phyloP scores from a whole-genome alignment of 2,888 invertebrate species.

The Neoascia interrupta region DNA sequence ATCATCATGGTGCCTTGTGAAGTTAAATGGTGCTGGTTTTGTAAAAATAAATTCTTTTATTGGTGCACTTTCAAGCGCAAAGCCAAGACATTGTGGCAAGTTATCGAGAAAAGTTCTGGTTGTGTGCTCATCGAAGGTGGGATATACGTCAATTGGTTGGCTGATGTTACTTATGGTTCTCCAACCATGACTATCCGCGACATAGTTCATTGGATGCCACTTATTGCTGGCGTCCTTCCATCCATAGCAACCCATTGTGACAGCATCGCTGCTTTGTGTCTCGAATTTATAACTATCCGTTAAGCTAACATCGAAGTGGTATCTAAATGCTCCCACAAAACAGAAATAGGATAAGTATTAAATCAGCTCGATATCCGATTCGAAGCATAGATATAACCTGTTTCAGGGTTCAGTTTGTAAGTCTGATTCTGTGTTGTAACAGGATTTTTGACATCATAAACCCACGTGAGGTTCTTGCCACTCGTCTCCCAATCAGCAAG shows the following conservation, averaged over 20 bases:
- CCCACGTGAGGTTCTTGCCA: constrained; percentile 18
- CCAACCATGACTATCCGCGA: constrained; percentile 37
- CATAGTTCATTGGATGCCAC: constrained; percentile 33
- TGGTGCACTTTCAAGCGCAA: constrained; percentile 9
- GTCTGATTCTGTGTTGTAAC: constrained; percentile 45
- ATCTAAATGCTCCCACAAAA: constrained; percentile 33
- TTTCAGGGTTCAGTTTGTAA: constrained; percentile 21
- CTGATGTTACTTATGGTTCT: constrained; percentile 5
- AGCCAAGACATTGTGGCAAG: constrained; percentile 29
- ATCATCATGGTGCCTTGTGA: background rate
- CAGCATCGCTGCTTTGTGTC: constrained; percentile 23
- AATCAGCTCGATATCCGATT: background rate
- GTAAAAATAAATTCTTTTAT: constrained; percentile 5
- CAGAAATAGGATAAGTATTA: background rate
- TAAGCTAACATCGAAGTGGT: constrained; percentile 38
- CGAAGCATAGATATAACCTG: constrained; percentile 19
- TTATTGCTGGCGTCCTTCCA: constrained; percentile 36
- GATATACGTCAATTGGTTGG: constrained; percentile 19
- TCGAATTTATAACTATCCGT: constrained; percentile 37
- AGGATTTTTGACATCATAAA: constrained; percentile 35
- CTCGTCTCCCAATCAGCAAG: constrained; percentile 4
- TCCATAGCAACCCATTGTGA: constrained; percentile 45
- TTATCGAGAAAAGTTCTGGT: constrained; percentile 17
- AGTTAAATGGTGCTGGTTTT: background rate
- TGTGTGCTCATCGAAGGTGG: background rate